Evolutionary conservation across 1,140 invertebrate genomes (phyloP), one percentile per base, ranked within the genome.

Genomic region (Reticulitermes speratus): DNA sequence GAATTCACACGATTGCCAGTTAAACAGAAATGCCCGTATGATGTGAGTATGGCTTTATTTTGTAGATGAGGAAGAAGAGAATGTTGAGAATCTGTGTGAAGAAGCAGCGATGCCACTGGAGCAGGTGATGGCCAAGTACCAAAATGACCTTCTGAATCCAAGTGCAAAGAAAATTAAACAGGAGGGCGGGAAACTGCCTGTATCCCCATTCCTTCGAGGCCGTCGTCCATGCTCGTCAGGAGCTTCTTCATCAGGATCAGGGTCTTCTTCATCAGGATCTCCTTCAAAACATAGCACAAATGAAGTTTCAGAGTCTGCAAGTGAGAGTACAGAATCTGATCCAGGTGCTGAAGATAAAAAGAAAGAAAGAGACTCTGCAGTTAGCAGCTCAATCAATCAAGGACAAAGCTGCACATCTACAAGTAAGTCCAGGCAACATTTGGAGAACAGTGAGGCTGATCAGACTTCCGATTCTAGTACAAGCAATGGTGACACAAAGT

Each of bases 101-200:
- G 97, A 98, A 90, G 97, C 97, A 25, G 91, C 93, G 82, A 96
- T 98, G 93, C 97, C 97, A 44, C 91, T 98, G 82, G 95, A 96
- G 87, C 92, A 96, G 89, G 91, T 97, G 8, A 93, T 96, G 87
- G 93, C 94, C 30, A 94, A 94, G 88, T 96, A 96, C 88, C 86
- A 88, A 84, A 87, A 86, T 45, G 87, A 86, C 75, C 21, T 59
- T 38, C 45, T 86, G 3, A 84, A 84, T 84, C 82, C 86, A 84
- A 21, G n/a, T 16, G 21, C 87, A 30, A 89, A 89, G 55, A 88
- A 87, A 48, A 88, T 89, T 44, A 88, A 87, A 83, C 86, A 85
- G 16, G 86, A 86, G 86, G 88, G 88, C 83, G 86, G 82, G 32
- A 85, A 86, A 3, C 87, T 86, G 86, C 87, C 88, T 3, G 87